Base-by-base conservation (phyloP, 2,797 vertebrate genomes). In the Pristis pectinata region DNA sequence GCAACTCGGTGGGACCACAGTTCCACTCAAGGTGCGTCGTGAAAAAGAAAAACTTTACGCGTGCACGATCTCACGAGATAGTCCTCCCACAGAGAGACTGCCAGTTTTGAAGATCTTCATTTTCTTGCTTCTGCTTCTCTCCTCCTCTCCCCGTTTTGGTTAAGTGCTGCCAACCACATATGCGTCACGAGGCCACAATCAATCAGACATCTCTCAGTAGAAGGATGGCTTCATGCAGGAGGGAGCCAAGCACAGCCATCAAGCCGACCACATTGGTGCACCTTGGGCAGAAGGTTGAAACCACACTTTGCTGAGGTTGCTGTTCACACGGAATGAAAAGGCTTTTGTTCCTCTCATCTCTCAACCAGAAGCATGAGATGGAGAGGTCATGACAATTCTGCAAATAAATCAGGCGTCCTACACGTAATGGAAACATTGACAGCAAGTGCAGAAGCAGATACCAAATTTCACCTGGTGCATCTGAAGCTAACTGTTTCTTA, bases 71-170 rank as follows among this genome's bases (percentile, higher is more conserved):
- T 24, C 3, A 11, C n/a, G 9, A 41, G 61, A 91, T 91, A 41
- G 59, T 24, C 30, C n/a, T n/a, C 34, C 61, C 87, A 11, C 13
- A 8, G 24, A 19, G 19, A 24, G 61, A 22, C 56, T 0, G 64
- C 22, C n/a, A 9, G 1, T 95, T 95, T 95, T 96, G 95, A 96
- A 96, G 96, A 95, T 95, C 95, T 95, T 95, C 95, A 95, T 95
- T 96, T 95, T 95, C 95, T 95, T 94, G 87, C 94, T 96, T 95
- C 95, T 94, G 95, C 95, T 95, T 95, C 95, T 94, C 95, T 95
- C 94, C 94, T 95, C 95, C 95, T 56, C 70, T 59, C 85, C 76
- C 85, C n/a, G 37, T 77, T 94, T 15, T 41, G 41, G 87, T 91
- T 67, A 24, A 27, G 59, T 37, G 96, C 95, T 95, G 95, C 94